These are phyloP conservation scores for Pholis gunnellus DNA, from an alignment of 2,113 vertebrate genomes.

Conservation along the genomic window DNA sequence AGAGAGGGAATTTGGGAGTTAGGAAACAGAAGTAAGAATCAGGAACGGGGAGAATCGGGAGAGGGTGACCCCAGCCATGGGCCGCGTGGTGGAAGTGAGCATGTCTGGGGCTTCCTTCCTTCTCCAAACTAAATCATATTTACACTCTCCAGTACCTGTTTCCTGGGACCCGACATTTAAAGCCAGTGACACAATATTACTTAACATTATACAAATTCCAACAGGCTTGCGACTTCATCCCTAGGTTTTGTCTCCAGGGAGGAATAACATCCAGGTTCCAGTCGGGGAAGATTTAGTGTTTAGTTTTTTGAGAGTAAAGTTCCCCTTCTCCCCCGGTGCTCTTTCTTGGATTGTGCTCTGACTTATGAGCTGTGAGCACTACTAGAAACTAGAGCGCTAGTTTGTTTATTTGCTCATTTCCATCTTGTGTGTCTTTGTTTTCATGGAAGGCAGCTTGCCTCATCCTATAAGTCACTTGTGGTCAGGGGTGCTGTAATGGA, in stretches of 20 bases:
- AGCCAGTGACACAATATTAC: constrained; percentile 83
- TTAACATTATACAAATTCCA: constrained; percentile 83
- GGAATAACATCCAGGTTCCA: constrained; percentile 74
- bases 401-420: constrained; percentile 71
- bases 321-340: constrained; percentile 49
- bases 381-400: constrained; percentile 55
- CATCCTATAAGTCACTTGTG: constrained; percentile 54
- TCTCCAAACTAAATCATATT: constrained; percentile 69
- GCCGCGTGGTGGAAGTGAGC: constrained; percentile 56
- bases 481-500: constrained; percentile 62
- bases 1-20: constrained; percentile 28
- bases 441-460: constrained; percentile 65
- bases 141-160: constrained; percentile 65
- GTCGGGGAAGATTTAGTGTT: constrained; percentile 79
- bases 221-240: constrained; percentile 73
- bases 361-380: constrained; percentile 36
- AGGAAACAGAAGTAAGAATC: constrained; percentile 29
- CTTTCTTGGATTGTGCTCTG: constrained; percentile 49
- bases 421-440: constrained; percentile 50
- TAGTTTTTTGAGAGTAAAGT: constrained; percentile 66
- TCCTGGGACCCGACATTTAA: constrained; percentile 68
- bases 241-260: constrained; percentile 77
- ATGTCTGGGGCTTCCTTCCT: constrained; percentile 66
- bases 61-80: constrained; percentile 28
- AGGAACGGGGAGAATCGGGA: neutral